Evolutionary conservation across 2,888 invertebrate genomes (phyloP), one percentile per base, ranked within the genome.

Genomic region (Phyto melanocephala): DNA sequence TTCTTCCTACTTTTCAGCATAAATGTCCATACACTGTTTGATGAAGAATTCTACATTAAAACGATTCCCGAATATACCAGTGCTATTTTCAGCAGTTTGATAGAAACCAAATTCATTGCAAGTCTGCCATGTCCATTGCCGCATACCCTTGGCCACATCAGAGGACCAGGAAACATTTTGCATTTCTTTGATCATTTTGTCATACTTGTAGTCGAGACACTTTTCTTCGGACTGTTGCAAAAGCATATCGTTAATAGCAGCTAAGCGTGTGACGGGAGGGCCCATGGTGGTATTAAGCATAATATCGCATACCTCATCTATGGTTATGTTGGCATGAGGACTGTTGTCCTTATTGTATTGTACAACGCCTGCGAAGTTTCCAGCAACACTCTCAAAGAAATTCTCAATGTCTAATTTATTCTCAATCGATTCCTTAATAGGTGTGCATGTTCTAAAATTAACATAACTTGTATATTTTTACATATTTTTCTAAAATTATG

Each of bases 41-140:
- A 95, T 92, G 87, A 95, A 98, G 90, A 95, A 98, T 76, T 95
- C 93, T 0, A 95, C 90, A 0, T 95, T 93, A 85, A 98, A 97
- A 35, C 93, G 91, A 87, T 95, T 92, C 0, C 97, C 96, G 89
- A 98, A 98, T 90, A 94, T 90, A 22, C 86, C 87, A 0, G 84
- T 84, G n/a, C 86, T 86, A n/a, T 90, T 88, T 15, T 88, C 88
- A 0, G 98, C 97, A 0, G 97, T 96, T 92, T 99, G 98, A 91
- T 95, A 99, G 91, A 96, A 99, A 28, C 98, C 98, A 89, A 98
- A 99, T 90, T 99, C 99, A 0, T 96, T 97, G 89, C 98, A 99
- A 0, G 98, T 98, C 91, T 98, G 98, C 90, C 97, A 98, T 79
- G 93, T 95, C 98, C 98, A 98, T 87, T 96, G 96, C 0, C 98